Conservation (phyloP, 1,140 invertebrate genomes). For the Leptinotarsa texana region DNA sequence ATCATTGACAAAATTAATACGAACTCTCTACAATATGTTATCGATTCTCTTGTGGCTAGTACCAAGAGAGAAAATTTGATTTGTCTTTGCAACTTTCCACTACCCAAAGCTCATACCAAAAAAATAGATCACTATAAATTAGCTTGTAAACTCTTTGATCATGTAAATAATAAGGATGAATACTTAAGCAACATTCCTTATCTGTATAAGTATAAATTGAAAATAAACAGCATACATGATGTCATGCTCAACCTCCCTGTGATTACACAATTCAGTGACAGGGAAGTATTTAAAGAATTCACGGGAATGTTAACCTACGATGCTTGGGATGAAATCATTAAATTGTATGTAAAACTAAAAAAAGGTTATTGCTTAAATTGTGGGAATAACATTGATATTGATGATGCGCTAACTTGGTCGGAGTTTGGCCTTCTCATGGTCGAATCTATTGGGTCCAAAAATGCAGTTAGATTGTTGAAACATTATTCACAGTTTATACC, state of each 20-base stretch:
- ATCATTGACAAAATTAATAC: conserved; percentile 33
- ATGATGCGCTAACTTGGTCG: conserved; percentile 49
- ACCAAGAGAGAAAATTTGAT: conserved; percentile 33
- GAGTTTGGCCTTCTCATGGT: conserved; percentile 48
- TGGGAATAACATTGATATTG: conserved; percentile 43
- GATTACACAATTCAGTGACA: conserved; percentile 49
- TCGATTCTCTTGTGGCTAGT: conserved; percentile 37
- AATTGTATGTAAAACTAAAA: conserved; percentile 46
- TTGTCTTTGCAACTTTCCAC: conserved; percentile 50
- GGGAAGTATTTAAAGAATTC: conserved; percentile 39
- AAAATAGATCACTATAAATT: conserved; percentile 41
- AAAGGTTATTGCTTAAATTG: conserved; percentile 54
- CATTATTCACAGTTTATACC: conserved; percentile 52
- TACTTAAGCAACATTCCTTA: conserved; percentile 44
- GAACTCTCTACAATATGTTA: conserved; percentile 37
- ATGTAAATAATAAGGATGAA: conserved; percentile 26
- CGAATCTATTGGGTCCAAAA: conserved; percentile 50
- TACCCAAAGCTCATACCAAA: conserved; percentile 42
- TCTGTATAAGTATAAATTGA: conserved; percentile 42
- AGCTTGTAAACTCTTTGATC: conserved; percentile 37
- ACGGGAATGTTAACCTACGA: conserved; percentile 46
- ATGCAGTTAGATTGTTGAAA: conserved; percentile 48
- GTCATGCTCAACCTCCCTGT: conserved; percentile 38
- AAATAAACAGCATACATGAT: conserved; percentile 28
- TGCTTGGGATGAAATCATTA: conserved; percentile 47